These are phyloP conservation scores for Nasonovia ribisnigri DNA, from an alignment of 2,888 invertebrate genomes.

Conservation along the genomic window DNA sequence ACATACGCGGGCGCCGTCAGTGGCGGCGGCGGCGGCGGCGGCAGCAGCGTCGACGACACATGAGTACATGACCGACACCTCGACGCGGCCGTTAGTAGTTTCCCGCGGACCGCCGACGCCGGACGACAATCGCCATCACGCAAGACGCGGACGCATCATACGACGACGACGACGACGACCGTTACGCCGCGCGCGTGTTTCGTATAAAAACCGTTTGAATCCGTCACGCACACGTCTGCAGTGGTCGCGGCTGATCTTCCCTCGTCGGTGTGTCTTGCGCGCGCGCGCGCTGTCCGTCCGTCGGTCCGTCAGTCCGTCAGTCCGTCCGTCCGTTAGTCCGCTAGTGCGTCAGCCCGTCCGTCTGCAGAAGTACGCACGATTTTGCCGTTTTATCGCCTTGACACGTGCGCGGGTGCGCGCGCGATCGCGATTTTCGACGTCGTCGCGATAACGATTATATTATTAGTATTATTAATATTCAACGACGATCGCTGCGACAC, in stretches of 20 bases:
- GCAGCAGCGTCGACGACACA: conserved; percentile 25
- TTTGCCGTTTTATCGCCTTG: not conserved
- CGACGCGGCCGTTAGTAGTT: conserved; percentile 44
- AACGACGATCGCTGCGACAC: not conserved
- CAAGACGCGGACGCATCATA: conserved; percentile 17
- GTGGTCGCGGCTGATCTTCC: not conserved
- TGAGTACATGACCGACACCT: conserved; percentile 19
- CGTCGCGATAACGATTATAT: not conserved
- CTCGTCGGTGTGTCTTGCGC: not conserved
- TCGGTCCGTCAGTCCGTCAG: not conserved
- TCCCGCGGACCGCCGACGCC: conserved; percentile 52
- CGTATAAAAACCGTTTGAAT: not conserved
- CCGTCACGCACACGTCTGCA: not conserved
- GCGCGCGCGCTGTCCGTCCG: not conserved
- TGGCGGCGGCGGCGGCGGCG: not conserved
- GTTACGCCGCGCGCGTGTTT: conserved; percentile 21
- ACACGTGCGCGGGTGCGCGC: not conserved
- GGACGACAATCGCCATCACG: not conserved
- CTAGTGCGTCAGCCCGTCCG: not conserved
- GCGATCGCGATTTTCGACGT: not conserved
- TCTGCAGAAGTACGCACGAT: not conserved
- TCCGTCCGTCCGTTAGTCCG: not conserved
- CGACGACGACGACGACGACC: conserved; percentile 17
- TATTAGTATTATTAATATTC: too few species aligned
- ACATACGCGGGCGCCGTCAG: conserved; percentile 38